These are phyloP conservation scores for Halocaridina rubra DNA, from an alignment of 2,888 invertebrate species.

Conservation along the genomic window DNA sequence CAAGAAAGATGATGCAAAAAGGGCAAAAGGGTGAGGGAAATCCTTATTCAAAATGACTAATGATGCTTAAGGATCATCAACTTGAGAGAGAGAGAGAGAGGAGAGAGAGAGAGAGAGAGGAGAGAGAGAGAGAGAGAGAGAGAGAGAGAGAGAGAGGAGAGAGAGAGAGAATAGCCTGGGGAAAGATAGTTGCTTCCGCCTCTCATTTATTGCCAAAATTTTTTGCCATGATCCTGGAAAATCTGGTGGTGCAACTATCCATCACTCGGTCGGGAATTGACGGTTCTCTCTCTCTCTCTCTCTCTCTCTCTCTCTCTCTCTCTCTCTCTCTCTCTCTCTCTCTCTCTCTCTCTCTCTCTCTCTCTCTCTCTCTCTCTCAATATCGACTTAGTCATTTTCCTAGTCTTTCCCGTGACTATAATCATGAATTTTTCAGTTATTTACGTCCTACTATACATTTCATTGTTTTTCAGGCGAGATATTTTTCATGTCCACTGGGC, in stretches of 20 bases:
- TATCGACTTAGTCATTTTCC: neutral
- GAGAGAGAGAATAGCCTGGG: neutral
- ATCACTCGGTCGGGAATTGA: neutral
- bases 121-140: conserved; percentile 16
- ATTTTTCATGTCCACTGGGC: too few relatives aligned
- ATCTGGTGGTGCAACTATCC: neutral
- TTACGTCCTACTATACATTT: too few relatives aligned
- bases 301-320: conserved; percentile 14
- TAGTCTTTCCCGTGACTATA: too few relatives aligned
- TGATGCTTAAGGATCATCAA: neutral
- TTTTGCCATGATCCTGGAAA: neutral
- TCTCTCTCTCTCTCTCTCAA: neutral
- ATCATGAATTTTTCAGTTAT: too few relatives aligned
- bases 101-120: neutral
- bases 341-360: neutral
- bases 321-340: neutral
- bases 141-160: neutral
- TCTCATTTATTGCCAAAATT: neutral
- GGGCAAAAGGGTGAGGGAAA: neutral
- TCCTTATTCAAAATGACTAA: too few relatives aligned
- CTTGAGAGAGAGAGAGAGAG: neutral
- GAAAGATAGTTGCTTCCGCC: neutral
- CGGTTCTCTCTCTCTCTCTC: neutral
- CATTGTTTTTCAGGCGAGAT: too few relatives aligned
- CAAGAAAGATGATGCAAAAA: neutral